phyloP scores from a whole-genome alignment of 1,140 invertebrate species.

The Macrobrachium nipponense region DNA sequence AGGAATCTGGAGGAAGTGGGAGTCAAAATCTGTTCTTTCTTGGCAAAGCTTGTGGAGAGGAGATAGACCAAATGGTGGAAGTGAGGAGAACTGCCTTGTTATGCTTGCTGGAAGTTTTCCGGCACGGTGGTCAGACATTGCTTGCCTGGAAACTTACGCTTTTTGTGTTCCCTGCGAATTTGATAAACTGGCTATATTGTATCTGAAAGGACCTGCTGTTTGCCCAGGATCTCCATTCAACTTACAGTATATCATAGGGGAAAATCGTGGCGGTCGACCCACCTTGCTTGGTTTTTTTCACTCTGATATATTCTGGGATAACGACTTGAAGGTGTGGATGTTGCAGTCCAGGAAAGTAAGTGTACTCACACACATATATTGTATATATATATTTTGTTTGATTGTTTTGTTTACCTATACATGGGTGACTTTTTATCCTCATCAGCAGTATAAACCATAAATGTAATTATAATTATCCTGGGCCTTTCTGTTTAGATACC shows the following conservation, averaged over 20 bases:
- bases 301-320: conserved; percentile 61
- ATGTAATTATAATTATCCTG: too few relatives aligned
- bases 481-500: too few relatives aligned
- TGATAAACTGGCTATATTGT: neutral
- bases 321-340: conserved; percentile 32
- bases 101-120: conserved; percentile 48
- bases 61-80: conserved; percentile 59
- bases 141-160: conserved; percentile 56
- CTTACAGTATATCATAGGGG: conserved; percentile 40
- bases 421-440: too few relatives aligned
- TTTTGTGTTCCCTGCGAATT: conserved; percentile 62
- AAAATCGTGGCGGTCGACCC: neutral
- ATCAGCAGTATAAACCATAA: too few relatives aligned
- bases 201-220: conserved; percentile 58
- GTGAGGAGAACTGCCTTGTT: conserved; percentile 61
- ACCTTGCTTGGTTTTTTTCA: conserved; percentile 53
- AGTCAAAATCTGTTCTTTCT: neutral
- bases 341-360: conserved; percentile 50
- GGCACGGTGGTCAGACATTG: conserved; percentile 61
- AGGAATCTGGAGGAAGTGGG: conserved; percentile 48
- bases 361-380: neutral
- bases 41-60: conserved; percentile 59
- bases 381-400: neutral
- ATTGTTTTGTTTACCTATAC: neutral
- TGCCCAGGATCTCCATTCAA: conserved; percentile 59